Percentiles rank a stretch among this genome's conserved stretches.
phyloP scores from a whole-genome alignment of 2,113 vertebrate genomes.

The Prunella fulvescens region DNA sequence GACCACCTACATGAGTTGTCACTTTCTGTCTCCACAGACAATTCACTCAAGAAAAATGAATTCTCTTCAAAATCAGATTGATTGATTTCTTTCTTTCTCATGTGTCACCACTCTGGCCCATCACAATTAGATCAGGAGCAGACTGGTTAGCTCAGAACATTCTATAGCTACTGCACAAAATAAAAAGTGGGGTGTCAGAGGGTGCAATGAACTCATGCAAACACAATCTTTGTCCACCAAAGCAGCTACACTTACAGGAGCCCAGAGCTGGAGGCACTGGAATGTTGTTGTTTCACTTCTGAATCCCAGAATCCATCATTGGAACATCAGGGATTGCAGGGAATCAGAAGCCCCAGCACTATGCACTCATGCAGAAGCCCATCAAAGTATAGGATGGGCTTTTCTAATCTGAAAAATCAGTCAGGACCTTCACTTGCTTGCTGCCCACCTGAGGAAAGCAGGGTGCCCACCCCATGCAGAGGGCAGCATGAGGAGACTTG shows the following conservation, averaged over 20 bases:
- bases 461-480: neutral
- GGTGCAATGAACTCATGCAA: neutral
- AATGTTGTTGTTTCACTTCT: neutral
- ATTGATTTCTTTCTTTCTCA: neutral
- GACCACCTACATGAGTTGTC: neutral
- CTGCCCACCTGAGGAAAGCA: neutral
- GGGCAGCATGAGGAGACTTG: accelerated
- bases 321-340: neutral
- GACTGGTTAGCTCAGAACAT: neutral
- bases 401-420: neutral
- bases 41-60: neutral
- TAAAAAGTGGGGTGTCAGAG: neutral
- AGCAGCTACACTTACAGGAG: neutral
- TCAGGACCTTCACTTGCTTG: neutral
- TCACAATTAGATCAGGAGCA: neutral
- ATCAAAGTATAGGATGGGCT: neutral
- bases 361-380: neutral
- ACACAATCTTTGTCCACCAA: neutral
- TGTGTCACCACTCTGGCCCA: neutral
- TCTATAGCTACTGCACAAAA: neutral
- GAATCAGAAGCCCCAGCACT: neutral
- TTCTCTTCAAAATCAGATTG: neutral
- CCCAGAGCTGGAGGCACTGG: neutral
- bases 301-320: neutral
- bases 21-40: neutral